These are phyloP conservation scores for Centropyge bicolor DNA, from an alignment of 2,797 vertebrate genomes.

Conservation along the genomic window DNA sequence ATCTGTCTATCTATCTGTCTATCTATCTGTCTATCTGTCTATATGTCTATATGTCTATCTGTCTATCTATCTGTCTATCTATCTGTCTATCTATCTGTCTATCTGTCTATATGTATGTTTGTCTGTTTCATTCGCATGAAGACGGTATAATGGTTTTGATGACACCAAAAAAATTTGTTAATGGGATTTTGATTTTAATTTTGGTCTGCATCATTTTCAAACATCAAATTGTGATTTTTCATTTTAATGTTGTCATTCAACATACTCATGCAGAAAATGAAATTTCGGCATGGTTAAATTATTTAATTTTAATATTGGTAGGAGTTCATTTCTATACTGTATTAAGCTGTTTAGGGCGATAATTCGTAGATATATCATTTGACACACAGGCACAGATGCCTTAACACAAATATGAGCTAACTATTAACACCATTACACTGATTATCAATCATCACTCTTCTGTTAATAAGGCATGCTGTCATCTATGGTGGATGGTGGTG, in stretches of 20 bases:
- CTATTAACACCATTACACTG: neutral
- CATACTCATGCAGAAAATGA: neutral
- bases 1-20: neutral
- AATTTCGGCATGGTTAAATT: fast-evolving
- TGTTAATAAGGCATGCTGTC: neutral
- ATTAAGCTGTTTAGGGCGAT: neutral
- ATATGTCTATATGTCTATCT: neutral
- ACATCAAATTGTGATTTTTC: neutral
- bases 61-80: neutral
- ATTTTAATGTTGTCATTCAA: neutral
- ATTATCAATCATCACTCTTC: neutral
- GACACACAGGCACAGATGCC: neutral
- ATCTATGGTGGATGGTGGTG: neutral
- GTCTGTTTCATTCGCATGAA: neutral
- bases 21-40: neutral
- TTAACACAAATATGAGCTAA: neutral
- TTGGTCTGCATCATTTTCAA: neutral
- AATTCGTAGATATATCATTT: neutral
- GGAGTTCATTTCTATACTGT: neutral
- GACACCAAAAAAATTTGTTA: neutral
- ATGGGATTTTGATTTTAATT: fast-evolving
- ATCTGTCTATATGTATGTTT: too few species aligned
- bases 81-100: too few species aligned
- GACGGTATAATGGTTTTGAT: neutral
- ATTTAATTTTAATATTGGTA: neutral